Base-by-base conservation (phyloP, 2,888 invertebrate species). In the Achlya flavicornis region DNA sequence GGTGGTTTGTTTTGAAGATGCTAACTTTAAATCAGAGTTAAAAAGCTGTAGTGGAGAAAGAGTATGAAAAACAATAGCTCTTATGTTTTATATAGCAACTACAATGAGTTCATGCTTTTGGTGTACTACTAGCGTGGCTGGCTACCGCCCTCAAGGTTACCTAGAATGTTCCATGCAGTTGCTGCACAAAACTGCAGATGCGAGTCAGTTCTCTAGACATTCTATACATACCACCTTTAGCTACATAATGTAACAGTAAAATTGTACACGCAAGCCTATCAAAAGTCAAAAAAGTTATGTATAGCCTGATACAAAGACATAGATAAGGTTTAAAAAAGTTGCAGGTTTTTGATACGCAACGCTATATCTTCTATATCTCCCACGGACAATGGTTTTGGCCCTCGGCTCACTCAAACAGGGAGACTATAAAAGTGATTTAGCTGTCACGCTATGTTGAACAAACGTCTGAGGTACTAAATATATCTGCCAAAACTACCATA, bases 371-470 rank as follows among this genome's bases (percentile, higher is more conserved):
- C 26, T 53, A 19, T 53, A 10, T 53, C 53, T 53, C 53, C 19
- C 19, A 53, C 53, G 19, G n/a, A 53, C 53, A 53, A 53, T 53
- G 53, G 16, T 19, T 19, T 53, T 53, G 53, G 53, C 53, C 53
- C 53, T 53, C 53, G 8, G 19, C 8, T 10, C n/a, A 53, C 7
- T 53, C 10, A 53, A 19, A 16, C 19, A 48, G 4, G 26, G 19
- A 12, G 19, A 19, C 53, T n/a, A 53, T 53, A 53, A 53, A 53
- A 53, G 53, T 53, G 53, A 53, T 53, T 53, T 53, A 53, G 10
- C 53, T 8, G 53, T 19, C 19, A 53, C 3, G 53, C 16, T 10
- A 53, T 19, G 53, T 53, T 53, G 53, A 53, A 53, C 53, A 16
- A 19, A 19, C 19, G 53, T 10, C 53, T 53, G 16, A 48, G 16